Base-by-base conservation (phyloP, 2,113 vertebrate genomes). In the Nycticorax nycticorax region DNA sequence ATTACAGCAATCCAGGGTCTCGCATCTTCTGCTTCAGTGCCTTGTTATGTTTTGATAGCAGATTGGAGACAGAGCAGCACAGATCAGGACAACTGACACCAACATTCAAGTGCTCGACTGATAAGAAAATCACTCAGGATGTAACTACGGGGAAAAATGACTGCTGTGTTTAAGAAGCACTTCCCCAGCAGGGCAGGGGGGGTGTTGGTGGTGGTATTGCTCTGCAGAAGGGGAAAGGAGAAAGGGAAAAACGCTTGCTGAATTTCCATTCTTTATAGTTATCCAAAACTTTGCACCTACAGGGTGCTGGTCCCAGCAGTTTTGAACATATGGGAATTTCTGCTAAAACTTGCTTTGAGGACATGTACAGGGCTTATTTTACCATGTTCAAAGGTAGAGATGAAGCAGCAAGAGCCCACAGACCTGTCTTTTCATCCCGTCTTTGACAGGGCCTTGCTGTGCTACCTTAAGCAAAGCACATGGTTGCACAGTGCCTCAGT, bases 51-150 rank as follows among this genome's bases (percentile, higher is more conserved):
- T 88, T 88, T 91, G 85, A 91, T 76, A 89, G 88, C 77, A 91
- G 74, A 9, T 1, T 27, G 43, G 66, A 81, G 66, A 9, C 59
- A 83, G 9, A 73, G 33, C 30, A 57, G 62, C 78, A 23, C 55
- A 18, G 73, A 91, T 22, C 66, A 83, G 59, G 43, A 71, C 48
- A 66, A 84, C 67, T 59, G 89, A 89, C 79, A 94, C 26, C 73
- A 50, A 30, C 52, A 17, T 56, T 71, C 76, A 35, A 62, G 80
- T 72, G 66, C 26, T 32, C 1, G 1, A 33, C 53, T 71, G 89
- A 77, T 94, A 80, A 88, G 59, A n/a, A 91, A 96, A 96, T 96
- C 88, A 56, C 79, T 89, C 67, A 28, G 48, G 73, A 32, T 83
- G 48, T 69, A 77, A 43, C 72, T 14, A 4, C 2, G 48, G 59